Percentiles rank a stretch among this genome's conserved stretches.
Evolutionary conservation across 92 coral and sea anemone species (phyloP).

Genomic region (Actinostola sp.): DNA sequence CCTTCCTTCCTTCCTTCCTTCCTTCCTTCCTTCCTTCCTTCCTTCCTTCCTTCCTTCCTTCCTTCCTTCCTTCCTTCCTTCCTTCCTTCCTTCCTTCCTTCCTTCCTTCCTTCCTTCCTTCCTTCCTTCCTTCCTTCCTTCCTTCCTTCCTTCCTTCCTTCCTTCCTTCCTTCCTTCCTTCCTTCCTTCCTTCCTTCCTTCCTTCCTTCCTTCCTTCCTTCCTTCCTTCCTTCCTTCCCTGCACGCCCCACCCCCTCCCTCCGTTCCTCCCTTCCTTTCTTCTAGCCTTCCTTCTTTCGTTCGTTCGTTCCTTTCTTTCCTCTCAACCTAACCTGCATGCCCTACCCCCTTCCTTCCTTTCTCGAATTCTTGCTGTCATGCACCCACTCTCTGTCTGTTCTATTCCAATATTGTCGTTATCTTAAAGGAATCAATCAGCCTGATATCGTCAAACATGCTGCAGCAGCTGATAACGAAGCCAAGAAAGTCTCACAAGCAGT

Average conservation of each 20-base stretch:
- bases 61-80: not conserved
- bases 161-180: no score
- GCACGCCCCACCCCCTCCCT: not conserved
- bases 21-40: not conserved
- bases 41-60: not conserved
- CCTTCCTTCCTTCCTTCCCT: not conserved
- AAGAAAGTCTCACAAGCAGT: constrained; percentile 71
- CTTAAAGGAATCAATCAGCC: constrained; percentile 61
- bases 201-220: not conserved
- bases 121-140: not conserved
- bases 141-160: not conserved
- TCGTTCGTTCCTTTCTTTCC: not conserved
- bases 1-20: not conserved
- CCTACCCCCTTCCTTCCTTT: not conserved
- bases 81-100: not conserved
- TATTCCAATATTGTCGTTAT: not conserved
- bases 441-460: constrained; percentile 58
- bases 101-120: not conserved
- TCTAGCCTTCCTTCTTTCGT: no score
- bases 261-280: no score
- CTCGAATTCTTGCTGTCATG: not conserved
- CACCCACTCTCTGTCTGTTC: not conserved
- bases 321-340: not conserved
- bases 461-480: constrained; percentile 76
- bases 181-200: not conserved